Conservation (phyloP, 2,888 invertebrate species). For the Cryptophagus acutangulus region DNA sequence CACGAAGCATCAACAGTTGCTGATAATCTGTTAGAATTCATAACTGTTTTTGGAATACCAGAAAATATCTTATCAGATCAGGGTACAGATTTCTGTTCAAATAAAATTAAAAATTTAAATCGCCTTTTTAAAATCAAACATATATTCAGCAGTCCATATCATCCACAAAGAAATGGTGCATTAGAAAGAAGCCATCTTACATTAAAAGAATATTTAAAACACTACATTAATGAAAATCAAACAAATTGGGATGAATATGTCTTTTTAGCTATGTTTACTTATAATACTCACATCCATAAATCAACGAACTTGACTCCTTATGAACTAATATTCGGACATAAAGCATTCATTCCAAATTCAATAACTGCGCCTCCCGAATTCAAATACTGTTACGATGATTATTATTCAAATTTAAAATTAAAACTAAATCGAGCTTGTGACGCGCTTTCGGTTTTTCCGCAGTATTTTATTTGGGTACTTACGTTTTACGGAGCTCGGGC, state of each 20-base stretch:
- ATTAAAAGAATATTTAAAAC: constrained; percentile 32
- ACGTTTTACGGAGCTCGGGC: too few species aligned
- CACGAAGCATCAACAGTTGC: too few species aligned
- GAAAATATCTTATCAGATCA: constrained; percentile 31
- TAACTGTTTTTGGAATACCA: constrained; percentile 31
- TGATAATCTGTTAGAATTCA: constrained; percentile 25
- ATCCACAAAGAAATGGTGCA: constrained; percentile 23
- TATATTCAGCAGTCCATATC: too few species aligned
- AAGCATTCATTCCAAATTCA: constrained; percentile 21
- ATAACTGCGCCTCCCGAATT: too few species aligned
- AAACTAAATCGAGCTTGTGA: too few species aligned
- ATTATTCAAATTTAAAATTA: too few species aligned
- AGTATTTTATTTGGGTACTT: too few species aligned
- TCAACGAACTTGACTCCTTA: constrained; percentile 31
- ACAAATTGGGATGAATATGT: constrained; percentile 36
- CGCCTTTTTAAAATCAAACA: too few species aligned
- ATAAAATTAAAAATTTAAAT: too few species aligned
- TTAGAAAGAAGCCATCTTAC: constrained; percentile 36
- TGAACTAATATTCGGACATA: constrained; percentile 30
- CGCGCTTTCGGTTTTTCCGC: too few species aligned
- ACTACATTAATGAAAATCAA: constrained; percentile 33
- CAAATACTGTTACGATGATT: too few species aligned
- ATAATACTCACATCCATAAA: constrained; percentile 31
- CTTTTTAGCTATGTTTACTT: constrained; percentile 30
- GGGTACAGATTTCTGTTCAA: constrained; percentile 29